Conservation (phyloP, 2,797 vertebrate species). For the Furcifer pardalis region DNA sequence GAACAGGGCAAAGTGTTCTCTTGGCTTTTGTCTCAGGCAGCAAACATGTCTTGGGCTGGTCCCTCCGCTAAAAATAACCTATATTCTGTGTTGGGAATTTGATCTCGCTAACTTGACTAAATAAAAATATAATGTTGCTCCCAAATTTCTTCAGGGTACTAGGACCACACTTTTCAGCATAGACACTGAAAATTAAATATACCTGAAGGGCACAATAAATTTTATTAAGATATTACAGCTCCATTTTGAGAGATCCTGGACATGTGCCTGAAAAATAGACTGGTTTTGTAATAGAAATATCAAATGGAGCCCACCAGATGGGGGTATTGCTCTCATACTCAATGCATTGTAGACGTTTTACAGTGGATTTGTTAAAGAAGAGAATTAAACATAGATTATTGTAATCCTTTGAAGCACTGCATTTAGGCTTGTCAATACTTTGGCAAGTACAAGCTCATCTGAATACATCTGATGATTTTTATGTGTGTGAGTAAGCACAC, state of each 20-base stretch:
- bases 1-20: too few species aligned
- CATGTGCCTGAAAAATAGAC: neutral
- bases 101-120: neutral
- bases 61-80: too few species aligned
- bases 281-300: neutral
- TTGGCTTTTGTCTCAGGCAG: too few species aligned
- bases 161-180: neutral
- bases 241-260: neutral
- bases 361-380: conserved; percentile 38
- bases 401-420: neutral
- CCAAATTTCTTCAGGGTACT: neutral
- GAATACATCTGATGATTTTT: neutral
- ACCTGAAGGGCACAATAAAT: neutral
- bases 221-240: neutral
- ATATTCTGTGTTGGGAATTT: neutral
- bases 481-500: neutral
- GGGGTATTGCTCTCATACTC: conserved; percentile 59
- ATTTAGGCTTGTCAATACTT: neutral
- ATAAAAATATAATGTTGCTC: neutral
- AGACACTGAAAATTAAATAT: neutral
- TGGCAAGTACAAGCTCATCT: neutral
- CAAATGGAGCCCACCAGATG: conserved; percentile 57
- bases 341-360: conserved; percentile 38
- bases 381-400: conserved; percentile 27
- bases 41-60: too few species aligned